A percentile compares a stretch with the other conserved stretches of the same genome.
Evolutionary conservation across 2,888 invertebrate species (phyloP).

Genomic region (Ceraclea dissimilis): DNA sequence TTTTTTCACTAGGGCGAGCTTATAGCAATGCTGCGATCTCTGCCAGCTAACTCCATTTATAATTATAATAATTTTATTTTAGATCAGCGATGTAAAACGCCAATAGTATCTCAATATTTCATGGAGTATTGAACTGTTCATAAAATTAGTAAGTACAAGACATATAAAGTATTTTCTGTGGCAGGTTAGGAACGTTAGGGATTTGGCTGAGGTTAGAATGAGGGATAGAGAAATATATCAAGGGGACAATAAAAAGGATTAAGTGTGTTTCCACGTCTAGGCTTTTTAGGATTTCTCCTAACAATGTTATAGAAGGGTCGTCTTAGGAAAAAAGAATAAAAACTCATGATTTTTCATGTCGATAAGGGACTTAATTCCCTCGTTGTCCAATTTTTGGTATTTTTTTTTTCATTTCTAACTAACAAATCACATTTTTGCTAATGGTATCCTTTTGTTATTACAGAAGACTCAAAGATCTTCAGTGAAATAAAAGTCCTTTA

Average conservation of each 20-base stretch:
- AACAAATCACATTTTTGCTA: background rate
- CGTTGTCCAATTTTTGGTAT: background rate
- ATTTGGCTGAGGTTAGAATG: conserved; percentile 4
- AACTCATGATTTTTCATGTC: background rate
- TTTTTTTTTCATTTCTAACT: background rate
- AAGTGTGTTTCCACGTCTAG: conserved; percentile 11
- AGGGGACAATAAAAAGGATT: conserved; percentile 11
- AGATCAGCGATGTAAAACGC: no score
- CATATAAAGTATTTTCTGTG: background rate
- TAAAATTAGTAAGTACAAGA: no score
- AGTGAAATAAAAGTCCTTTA: no score
- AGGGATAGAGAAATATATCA: conserved; percentile 10
- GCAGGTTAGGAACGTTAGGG: background rate
- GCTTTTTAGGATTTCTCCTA: conserved; percentile 4
- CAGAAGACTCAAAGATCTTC: background rate
- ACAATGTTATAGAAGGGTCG: background rate
- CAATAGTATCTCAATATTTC: no score
- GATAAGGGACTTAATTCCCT: background rate
- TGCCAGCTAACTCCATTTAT: no score
- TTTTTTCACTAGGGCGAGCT: no score
- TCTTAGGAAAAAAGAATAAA: background rate
- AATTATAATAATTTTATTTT: no score
- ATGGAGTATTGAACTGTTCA: no score
- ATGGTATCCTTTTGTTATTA: background rate
- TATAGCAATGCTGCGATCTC: no score